Conservation (phyloP, 2,797 vertebrate genomes). For the Carcharodon carcharias region DNA sequence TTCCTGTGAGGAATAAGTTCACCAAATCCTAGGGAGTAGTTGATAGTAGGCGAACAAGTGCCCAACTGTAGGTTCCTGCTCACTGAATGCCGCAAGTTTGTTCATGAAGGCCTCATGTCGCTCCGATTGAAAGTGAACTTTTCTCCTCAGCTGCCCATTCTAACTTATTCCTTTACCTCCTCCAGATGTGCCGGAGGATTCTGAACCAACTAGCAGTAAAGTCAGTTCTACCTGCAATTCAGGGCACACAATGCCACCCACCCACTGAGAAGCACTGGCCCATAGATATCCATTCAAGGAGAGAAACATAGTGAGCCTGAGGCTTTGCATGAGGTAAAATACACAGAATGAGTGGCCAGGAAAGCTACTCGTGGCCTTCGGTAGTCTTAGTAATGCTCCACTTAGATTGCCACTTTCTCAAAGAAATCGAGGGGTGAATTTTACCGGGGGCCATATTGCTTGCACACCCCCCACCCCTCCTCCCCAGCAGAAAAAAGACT, state of each 20-base stretch:
- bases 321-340: not conserved
- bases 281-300: not conserved
- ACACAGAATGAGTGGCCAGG: not conserved
- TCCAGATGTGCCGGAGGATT: not conserved
- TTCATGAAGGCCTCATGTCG: not conserved
- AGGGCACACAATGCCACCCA: not conserved
- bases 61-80: not conserved
- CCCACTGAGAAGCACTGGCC: no score
- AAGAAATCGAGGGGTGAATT: not conserved
- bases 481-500: no score
- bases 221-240: not conserved
- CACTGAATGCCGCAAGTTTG: not conserved
- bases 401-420: not conserved
- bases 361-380: not conserved
- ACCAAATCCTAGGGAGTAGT: not conserved
- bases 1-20: not conserved
- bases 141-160: not conserved
- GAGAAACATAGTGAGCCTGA: not conserved
- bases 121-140: not conserved
- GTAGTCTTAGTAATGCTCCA: not conserved
- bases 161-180: not conserved
- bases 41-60: not conserved
- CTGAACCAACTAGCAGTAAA: not conserved
- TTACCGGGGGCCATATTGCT: no score
- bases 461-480: no score